Conservation (phyloP, 2,888 invertebrate genomes). For the Cotesia congregata region DNA sequence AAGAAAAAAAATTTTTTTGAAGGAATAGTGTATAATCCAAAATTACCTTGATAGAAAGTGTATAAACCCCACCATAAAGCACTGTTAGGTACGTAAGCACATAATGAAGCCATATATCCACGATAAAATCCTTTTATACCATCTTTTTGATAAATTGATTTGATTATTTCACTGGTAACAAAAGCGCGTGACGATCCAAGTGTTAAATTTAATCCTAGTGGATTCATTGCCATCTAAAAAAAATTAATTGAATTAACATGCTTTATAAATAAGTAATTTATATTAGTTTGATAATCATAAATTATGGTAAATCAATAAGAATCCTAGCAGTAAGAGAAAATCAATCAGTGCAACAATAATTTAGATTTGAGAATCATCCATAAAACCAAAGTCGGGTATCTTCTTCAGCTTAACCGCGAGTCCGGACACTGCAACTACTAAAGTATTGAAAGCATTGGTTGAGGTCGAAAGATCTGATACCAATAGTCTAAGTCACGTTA, state of each 20-base stretch:
- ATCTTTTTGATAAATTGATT: slow-evolving; percentile 83
- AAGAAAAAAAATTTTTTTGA: not conserved
- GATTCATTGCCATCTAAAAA: slow-evolving; percentile 77
- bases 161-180: slow-evolving; percentile 82
- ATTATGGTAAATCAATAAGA: no score
- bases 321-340: no score
- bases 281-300: not conserved
- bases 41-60: slow-evolving; percentile 89
- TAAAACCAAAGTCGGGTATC: no score
- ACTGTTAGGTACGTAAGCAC: slow-evolving; percentile 95
- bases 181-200: slow-evolving; percentile 76
- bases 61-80: slow-evolving; percentile 99
- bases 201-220: slow-evolving; percentile 80
- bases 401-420: no score
- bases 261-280: not conserved
- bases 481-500: no score
- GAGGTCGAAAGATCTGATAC: no score
- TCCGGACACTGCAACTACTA: no score
- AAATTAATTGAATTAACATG: not conserved
- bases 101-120: slow-evolving; percentile 92
- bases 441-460: no score
- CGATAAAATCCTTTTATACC: slow-evolving; percentile 92
- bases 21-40: slow-evolving; percentile 19
- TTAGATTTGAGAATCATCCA: no score
- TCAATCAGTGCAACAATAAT: no score